phyloP scores from a whole-genome alignment of 2,888 invertebrate genomes.

The Salpingus planirostris region DNA sequence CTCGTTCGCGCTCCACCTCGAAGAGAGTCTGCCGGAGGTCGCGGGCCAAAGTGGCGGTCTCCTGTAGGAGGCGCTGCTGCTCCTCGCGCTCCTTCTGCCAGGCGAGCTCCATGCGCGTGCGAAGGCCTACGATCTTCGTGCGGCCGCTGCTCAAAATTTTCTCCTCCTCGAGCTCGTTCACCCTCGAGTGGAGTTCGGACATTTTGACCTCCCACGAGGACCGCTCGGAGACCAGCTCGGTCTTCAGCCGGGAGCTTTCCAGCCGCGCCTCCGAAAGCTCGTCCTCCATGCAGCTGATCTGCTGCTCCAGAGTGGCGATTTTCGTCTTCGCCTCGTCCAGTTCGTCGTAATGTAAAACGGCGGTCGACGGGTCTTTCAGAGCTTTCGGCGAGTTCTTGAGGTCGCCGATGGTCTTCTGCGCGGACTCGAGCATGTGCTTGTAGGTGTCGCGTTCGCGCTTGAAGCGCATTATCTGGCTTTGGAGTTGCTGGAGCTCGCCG shows the following conservation, averaged over 20 bases:
- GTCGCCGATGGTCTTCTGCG: conserved; percentile 75
- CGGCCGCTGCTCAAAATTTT: conserved; percentile 73
- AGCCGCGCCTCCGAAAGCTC: conserved; percentile 77
- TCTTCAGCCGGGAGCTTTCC: conserved; percentile 74
- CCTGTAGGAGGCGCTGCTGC: conserved; percentile 80
- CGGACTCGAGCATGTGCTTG: conserved; percentile 81
- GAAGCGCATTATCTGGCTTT: conserved; percentile 70
- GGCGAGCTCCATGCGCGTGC: conserved; percentile 80
- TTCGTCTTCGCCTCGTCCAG: conserved; percentile 63
- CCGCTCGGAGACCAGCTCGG: conserved; percentile 81
- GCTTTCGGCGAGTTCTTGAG: conserved; percentile 53
- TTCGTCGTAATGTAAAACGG: conserved; percentile 67
- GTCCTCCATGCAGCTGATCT: conserved; percentile 78
- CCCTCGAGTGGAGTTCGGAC: conserved; percentile 79
- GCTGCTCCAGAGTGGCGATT: conserved; percentile 68
- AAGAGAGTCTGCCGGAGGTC: conserved; percentile 81
- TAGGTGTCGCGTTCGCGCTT: conserved; percentile 83
- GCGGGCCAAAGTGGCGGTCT: conserved; percentile 80
- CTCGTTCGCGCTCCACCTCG: conserved; percentile 83
- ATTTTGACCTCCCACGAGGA: conserved; percentile 79
- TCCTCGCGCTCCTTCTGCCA: conserved; percentile 94
- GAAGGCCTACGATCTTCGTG: conserved; percentile 75
- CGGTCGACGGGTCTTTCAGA: conserved; percentile 48
- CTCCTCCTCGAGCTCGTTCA: conserved; percentile 86
- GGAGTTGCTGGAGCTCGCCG: conserved; percentile 74